Percentiles rank a stretch among this genome's conserved stretches.
Evolutionary conservation across 2,888 invertebrate species (phyloP).

Genomic region (Hesperia comma): DNA sequence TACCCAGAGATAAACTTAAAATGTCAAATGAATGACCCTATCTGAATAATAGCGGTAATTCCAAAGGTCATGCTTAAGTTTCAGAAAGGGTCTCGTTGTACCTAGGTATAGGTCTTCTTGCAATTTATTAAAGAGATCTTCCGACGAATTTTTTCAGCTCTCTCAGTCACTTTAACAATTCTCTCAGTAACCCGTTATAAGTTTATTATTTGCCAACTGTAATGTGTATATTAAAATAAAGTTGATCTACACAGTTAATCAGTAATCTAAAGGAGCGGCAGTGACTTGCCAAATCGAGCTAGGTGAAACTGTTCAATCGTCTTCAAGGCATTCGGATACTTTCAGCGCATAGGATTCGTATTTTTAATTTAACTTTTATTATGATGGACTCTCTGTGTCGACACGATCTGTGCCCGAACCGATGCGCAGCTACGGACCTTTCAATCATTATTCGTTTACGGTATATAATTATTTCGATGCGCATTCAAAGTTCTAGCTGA

Average conservation of each 20-base stretch:
- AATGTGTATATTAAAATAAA: too few species aligned
- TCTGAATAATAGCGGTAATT: slow-evolving; percentile 1
- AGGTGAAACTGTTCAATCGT: too few species aligned
- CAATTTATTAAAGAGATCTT: neutral
- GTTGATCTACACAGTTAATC: too few species aligned
- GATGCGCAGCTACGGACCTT: slow-evolving; percentile 64
- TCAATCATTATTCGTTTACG: slow-evolving; percentile 77
- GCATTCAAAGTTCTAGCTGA: slow-evolving; percentile 62
- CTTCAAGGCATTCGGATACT: too few species aligned
- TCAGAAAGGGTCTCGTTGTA: slow-evolving; percentile 20
- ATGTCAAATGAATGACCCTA: neutral
- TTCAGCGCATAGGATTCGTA: neutral
- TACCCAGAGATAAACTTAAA: slow-evolving; percentile 12
- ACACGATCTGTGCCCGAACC: slow-evolving; percentile 53
- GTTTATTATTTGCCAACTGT: too few species aligned
- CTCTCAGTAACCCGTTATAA: too few species aligned
- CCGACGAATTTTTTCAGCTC: neutral
- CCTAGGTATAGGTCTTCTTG: neutral
- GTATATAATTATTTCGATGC: slow-evolving; percentile 80
- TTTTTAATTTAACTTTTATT: too few species aligned
- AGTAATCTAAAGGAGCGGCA: too few species aligned
- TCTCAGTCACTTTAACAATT: too few species aligned
- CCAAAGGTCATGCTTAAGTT: neutral
- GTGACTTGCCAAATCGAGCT: too few species aligned
- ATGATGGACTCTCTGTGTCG: neutral